Conservation (phyloP, 2,797 vertebrate genomes). For the Hydrolagus colliei region DNA sequence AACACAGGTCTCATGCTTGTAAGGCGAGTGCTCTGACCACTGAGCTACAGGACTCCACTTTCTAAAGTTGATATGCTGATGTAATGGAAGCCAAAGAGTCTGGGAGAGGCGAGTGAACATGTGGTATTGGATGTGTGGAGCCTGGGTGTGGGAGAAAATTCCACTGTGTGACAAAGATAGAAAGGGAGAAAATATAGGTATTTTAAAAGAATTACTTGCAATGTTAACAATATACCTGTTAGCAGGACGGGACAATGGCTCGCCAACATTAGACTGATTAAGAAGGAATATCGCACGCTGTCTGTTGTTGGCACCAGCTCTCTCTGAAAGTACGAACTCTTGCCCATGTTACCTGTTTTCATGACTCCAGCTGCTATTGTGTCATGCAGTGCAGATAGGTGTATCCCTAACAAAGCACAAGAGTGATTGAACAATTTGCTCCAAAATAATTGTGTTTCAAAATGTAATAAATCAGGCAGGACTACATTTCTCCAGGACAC, state of each 20-base stretch:
- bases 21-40: too few species aligned
- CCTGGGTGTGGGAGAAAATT: neutral
- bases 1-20: too few species aligned
- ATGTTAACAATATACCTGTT: conserved; percentile 43
- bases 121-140: too few species aligned
- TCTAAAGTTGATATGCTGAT: too few species aligned
- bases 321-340: conserved; percentile 28
- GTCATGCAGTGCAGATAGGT: conserved; percentile 34
- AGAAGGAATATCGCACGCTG: conserved; percentile 47
- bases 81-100: too few species aligned
- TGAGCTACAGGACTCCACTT: too few species aligned
- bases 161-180: neutral
- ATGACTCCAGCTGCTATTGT: conserved; percentile 12
- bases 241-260: conserved; percentile 51
- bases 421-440: neutral
- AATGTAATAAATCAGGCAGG: too few species aligned
- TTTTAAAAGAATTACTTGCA: too few species aligned
- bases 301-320: conserved; percentile 45
- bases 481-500: too few species aligned
- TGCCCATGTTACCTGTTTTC: conserved; percentile 28
- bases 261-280: conserved; percentile 49
- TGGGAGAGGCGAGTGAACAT: too few species aligned
- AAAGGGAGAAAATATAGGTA: neutral
- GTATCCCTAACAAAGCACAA: conserved; percentile 34
- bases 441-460: neutral